Conservation (phyloP, 2,888 invertebrate species). For the Netelia melanura region DNA sequence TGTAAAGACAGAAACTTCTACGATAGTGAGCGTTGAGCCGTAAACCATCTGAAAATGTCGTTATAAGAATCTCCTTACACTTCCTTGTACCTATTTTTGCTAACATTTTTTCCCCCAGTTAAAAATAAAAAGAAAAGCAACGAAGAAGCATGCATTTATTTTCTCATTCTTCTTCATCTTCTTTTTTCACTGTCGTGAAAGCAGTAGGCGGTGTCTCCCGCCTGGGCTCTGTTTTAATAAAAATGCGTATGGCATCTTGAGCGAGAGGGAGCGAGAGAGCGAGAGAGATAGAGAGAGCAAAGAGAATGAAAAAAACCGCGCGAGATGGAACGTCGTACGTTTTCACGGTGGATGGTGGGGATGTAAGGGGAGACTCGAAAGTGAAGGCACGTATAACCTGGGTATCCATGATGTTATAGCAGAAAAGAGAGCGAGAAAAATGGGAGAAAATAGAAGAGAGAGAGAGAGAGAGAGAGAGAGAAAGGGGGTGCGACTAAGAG, state of each 20-base stretch:
- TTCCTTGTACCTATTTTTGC: background rate
- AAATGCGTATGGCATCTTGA: slow-evolving; percentile 62
- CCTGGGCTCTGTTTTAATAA: slow-evolving; percentile 34
- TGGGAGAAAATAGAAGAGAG: slow-evolving; percentile 20
- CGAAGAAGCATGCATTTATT: slow-evolving; percentile 16
- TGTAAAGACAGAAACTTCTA: too few species aligned
- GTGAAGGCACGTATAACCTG: slow-evolving; percentile 62
- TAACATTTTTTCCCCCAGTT: background rate
- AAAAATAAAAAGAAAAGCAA: background rate
- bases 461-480: slow-evolving; percentile 45
- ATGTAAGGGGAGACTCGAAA: slow-evolving; percentile 44
- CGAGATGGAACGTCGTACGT: slow-evolving; percentile 39
- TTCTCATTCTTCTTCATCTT: slow-evolving; percentile 2
- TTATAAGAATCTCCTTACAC: too few species aligned
- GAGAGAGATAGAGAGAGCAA: slow-evolving; percentile 15
- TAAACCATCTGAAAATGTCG: too few species aligned
- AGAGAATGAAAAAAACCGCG: slow-evolving; percentile 21
- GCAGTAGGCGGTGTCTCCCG: slow-evolving; percentile 2
- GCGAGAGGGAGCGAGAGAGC: slow-evolving; percentile 19
- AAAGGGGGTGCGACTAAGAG: background rate
- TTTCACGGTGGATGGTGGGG: slow-evolving; percentile 34
- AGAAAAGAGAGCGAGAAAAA: slow-evolving; percentile 33
- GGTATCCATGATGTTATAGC: slow-evolving; percentile 53
- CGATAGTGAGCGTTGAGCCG: too few species aligned
- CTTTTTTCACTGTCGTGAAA: background rate